Conservation (phyloP, 2,797 vertebrate species). For the Champsocephalus gunnari region DNA sequence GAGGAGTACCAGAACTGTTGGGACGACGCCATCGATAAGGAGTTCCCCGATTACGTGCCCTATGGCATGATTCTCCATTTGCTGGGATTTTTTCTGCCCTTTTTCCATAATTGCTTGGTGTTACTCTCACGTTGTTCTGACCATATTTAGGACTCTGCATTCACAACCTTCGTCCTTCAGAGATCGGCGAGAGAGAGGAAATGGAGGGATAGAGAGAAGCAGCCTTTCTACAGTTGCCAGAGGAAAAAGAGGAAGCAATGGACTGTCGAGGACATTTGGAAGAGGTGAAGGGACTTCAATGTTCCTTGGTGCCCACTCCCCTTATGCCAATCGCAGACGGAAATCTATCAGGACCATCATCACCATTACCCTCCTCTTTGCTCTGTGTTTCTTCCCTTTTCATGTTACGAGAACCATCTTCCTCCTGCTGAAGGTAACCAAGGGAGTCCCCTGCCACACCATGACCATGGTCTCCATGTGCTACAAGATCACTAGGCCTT, state of each 20-base stretch:
- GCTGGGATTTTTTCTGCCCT: constrained; percentile 88
- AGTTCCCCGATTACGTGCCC: constrained; percentile 86
- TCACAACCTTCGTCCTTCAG: constrained; percentile 69
- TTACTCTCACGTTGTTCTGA: constrained; percentile 88
- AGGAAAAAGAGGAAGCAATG: constrained; percentile 56
- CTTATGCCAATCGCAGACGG: constrained; percentile 84
- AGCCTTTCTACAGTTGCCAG: constrained; percentile 35
- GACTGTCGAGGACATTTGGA: constrained; percentile 19
- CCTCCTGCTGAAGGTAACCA: constrained; percentile 83
- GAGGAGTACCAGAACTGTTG: constrained; percentile 85
- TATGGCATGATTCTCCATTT: constrained; percentile 88
- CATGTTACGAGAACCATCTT: constrained; percentile 88
- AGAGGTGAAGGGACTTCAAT: constrained; percentile 74
- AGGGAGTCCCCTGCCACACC: constrained; percentile 82
- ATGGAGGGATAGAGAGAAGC: constrained; percentile 32
- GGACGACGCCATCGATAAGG: constrained; percentile 89
- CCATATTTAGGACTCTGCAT: constrained; percentile 85
- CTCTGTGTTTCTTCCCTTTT: constrained; percentile 88
- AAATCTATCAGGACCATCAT: constrained; percentile 89
- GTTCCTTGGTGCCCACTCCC: constrained; percentile 78
- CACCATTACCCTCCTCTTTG: constrained; percentile 88
- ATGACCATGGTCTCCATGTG: constrained; percentile 88
- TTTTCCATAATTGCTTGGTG: constrained; percentile 90
- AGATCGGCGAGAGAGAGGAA: constrained; percentile 18
- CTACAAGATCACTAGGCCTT: constrained; percentile 88